Base-by-base conservation (phyloP, 35 echinoderm and acorn worm genomes). In the Holothuria glaberrima region DNA sequence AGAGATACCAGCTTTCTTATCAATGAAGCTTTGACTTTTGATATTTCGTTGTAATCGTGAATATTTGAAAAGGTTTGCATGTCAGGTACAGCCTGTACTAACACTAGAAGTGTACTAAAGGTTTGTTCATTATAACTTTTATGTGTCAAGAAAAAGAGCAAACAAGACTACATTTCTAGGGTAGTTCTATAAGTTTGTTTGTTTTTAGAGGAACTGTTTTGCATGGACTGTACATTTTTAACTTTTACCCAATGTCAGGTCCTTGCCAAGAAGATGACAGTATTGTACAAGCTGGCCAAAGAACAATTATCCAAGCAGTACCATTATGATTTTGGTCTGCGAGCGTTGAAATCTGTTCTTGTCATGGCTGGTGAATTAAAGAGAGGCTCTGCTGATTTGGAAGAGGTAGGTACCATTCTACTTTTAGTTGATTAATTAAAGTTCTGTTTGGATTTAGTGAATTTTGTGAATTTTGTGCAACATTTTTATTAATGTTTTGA, bases 291-390 rank as follows among this genome's bases (percentile, higher is more conserved):
- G 61, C 86, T 99, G 31, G 97, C 97, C 52, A 99, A 93, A 91
- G 93, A 99, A 34, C 93, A 95, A 88, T 69, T 95, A 0, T 95
- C 93, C 91, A 99, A 99, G 59, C 97, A 99, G 63, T 93, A 99
- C 86, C 97, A 99, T 86, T 99, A 99, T 89, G 97, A 99, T 69
- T 99, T 99, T 93, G 97, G 97, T 80, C 85, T 99, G 29, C 59
- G 97, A 63, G 97, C 97, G 24, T 78, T 99, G 21, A 99, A 95
- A 63, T 99, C 93, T 89, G 97, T 99, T 3, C 89, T 99, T 6
- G 97, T 99, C 90, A 99, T 99, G 97, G 97, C 97, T 54, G 97
- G 97, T 44, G 97, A 99, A 73, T 88, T 99, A 81, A 99, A 99
- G 89, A 99, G 97, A 99, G 97, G 97, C 45, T 94, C 97, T 31